Conservation (phyloP, 2,797 vertebrate species). For the Ceryle rudis region DNA sequence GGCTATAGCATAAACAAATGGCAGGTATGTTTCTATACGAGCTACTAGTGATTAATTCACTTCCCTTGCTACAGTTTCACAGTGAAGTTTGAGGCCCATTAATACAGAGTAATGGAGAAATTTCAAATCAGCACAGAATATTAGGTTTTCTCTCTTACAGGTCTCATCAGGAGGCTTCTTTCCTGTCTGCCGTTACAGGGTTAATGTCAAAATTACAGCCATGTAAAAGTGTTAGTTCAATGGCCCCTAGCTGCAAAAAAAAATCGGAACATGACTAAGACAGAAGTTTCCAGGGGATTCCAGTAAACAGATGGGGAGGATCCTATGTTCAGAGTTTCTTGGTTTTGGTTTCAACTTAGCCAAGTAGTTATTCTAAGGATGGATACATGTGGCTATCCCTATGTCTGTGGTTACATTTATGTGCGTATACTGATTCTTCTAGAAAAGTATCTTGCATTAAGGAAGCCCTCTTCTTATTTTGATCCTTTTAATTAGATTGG, state of each 20-base stretch:
- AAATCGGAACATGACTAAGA: neutral
- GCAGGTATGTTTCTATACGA: neutral
- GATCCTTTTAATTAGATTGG: neutral
- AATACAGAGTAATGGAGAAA: neutral
- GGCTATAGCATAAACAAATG: neutral
- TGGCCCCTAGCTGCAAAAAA: constrained; percentile 38
- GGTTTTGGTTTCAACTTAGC: neutral
- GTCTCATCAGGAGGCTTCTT: neutral
- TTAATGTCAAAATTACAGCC: neutral
- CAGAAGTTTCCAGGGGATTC: neutral
- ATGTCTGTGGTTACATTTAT: neutral
- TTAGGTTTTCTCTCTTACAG: neutral
- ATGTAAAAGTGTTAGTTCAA: neutral
- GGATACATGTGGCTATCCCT: neutral
- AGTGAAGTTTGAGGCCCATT: neutral
- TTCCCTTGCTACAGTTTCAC: neutral
- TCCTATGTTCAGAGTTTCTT: neutral
- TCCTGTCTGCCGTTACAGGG: neutral
- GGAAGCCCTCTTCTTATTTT: neutral
- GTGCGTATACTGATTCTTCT: neutral
- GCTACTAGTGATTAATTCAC: neutral
- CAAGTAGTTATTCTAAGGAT: neutral
- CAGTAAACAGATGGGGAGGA: neutral
- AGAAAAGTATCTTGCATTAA: neutral
- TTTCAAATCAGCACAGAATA: neutral